Conservation (phyloP, 2,797 vertebrate species). For the Lagodon rhomboides region DNA sequence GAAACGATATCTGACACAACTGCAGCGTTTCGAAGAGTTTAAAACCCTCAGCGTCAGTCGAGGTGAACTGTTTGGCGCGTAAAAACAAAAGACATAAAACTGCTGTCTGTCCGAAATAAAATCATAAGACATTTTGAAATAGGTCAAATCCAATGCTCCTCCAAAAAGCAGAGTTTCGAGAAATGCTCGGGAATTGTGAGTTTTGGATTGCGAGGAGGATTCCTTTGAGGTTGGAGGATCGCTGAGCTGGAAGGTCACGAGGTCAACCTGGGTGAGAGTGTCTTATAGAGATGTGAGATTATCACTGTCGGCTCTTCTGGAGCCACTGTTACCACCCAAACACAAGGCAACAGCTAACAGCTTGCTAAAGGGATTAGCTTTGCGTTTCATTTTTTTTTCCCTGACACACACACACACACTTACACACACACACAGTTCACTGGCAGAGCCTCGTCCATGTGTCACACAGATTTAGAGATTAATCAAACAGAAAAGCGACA, state of each 20-base stretch:
- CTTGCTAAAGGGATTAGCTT: conserved; percentile 77
- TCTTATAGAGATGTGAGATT: conserved; percentile 70
- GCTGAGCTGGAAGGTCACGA: conserved; percentile 41
- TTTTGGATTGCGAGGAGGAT: conserved; percentile 14
- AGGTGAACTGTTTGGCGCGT: neutral
- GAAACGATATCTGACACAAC: no score
- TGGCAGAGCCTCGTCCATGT: conserved; percentile 77
- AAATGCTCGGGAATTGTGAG: neutral
- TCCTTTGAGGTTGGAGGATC: conserved; percentile 35
- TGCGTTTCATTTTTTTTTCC: conserved; percentile 64
- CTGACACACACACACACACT: conserved; percentile 32
- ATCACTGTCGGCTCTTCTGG: conserved; percentile 47
- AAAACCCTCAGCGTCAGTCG: neutral
- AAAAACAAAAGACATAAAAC: neutral
- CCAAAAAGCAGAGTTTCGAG: neutral
- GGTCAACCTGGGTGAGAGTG: conserved; percentile 50
- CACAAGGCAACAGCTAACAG: conserved; percentile 69
- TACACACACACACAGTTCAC: conserved; percentile 34
- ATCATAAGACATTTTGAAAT: neutral
- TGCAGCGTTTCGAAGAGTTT: no score
- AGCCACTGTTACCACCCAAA: conserved; percentile 63
- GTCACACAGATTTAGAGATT: conserved; percentile 88
- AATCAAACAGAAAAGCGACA: conserved; percentile 85
- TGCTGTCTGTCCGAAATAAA: neutral
- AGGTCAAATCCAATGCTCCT: neutral